Percentiles rank a stretch among this genome's conserved stretches.
Evolutionary conservation across 2,888 invertebrate species (phyloP).

Genomic region (Drosophila parthenogenetica): DNA sequence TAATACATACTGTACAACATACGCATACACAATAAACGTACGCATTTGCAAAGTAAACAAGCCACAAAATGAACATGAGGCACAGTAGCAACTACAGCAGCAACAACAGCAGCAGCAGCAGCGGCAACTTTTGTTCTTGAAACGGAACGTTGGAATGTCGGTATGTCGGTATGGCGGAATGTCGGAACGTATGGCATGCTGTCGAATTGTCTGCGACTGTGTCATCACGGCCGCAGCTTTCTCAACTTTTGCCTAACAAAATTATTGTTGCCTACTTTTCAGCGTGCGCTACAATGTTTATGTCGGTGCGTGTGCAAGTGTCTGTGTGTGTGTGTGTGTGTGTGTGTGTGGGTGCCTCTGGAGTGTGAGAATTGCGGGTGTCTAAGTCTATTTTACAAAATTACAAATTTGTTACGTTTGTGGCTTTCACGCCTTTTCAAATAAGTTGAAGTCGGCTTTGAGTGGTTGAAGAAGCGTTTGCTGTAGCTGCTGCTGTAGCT

Average conservation of each 20-base stretch:
- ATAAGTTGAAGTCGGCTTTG: slow-evolving; percentile 37
- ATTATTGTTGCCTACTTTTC: slow-evolving; percentile 71
- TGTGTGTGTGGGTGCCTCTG: slow-evolving; percentile 1
- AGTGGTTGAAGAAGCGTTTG: slow-evolving; percentile 18
- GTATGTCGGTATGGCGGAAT: background rate
- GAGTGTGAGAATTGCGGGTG: slow-evolving; percentile 8
- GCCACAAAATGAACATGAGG: slow-evolving; percentile 75
- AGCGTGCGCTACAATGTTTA: slow-evolving; percentile 33
- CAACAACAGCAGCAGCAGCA: background rate
- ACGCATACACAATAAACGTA: slow-evolving; percentile 50
- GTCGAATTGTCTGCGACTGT: slow-evolving; percentile 64
- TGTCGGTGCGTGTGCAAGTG: slow-evolving; percentile 2
- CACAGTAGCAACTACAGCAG: slow-evolving; percentile 39
- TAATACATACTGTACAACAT: slow-evolving; percentile 47
- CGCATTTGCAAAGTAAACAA: slow-evolving; percentile 75
- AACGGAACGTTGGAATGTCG: background rate
- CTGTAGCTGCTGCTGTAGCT: background rate
- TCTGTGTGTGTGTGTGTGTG: background rate
- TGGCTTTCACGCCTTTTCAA: slow-evolving; percentile 72
- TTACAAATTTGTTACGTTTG: slow-evolving; percentile 80
- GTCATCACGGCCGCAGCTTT: slow-evolving; percentile 50
- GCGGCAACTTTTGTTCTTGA: background rate
- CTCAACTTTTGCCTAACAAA: slow-evolving; percentile 48
- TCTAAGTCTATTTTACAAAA: slow-evolving; percentile 72
- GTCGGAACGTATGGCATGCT: slow-evolving; percentile 15